Evolutionary conservation across 2,797 vertebrate species (phyloP), one percentile per base, ranked within the genome.

Genomic region (Centropyge bicolor): DNA sequence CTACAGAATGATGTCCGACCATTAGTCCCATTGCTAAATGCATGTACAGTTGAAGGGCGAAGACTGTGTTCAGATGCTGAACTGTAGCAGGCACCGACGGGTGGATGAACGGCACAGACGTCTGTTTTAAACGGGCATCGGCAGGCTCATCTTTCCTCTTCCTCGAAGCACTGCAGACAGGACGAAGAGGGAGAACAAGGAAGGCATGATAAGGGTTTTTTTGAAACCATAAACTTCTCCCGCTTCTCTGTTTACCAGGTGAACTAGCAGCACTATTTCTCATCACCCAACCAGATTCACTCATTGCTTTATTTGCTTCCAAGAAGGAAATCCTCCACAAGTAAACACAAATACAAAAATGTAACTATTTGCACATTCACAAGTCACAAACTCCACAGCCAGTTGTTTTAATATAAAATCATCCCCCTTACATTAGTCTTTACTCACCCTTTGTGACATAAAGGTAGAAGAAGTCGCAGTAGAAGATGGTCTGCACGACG

Each of bases 381-480:
- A 31, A 54, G 20, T n/a, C n/a, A 13, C 51, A 52, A 36, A 7
- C 31, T 54, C 38, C 38, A 35, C 20, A 20, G 43, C 16, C 40
- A 41, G 41, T 0, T 4, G 4, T n/a, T 10, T 11, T 11, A 19
- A 52, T 4, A 51, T 13, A 10, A 20, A 36, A 43, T 51, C 31
- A n/a, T 49, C 2, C 49, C 8, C 2, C 20, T 24, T 9, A 2
- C 0, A 41, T 5, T 6, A 3, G 11, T n/a, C 22, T 13, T 19
- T 5, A 61, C 94, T 91, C 92, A 99, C 98, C 98, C 92, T 95
- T 97, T 46, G 97, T 99, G 86, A 97, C 63, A 0, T 99, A 99
- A 87, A 99, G 96, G 88, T 99, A 99, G 95, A 99, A 99, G 95
- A 99, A 99, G 70, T 99, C 98, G 3, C 97, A 99, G 94, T 97